These are phyloP conservation scores for Gnathonemus echidnorhynchus DNA, from an alignment of 2,113 vertebrate species.

Conservation along the genomic window DNA sequence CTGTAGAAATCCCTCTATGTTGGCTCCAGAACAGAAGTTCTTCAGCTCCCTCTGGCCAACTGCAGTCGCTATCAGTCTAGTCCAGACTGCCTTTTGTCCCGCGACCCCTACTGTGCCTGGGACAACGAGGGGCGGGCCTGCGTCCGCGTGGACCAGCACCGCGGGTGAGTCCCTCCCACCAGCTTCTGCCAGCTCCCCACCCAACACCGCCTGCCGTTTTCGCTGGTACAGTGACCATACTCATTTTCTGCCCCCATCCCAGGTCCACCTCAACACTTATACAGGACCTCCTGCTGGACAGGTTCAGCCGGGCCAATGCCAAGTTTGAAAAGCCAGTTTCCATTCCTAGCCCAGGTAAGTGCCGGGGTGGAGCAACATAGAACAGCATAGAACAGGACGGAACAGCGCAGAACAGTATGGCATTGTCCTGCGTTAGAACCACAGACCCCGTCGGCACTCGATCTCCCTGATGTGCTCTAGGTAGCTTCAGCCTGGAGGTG, in stretches of 20 bases:
- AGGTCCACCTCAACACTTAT: conserved; percentile 64
- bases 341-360: conserved; percentile 66
- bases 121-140: conserved; percentile 76
- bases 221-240: conserved; percentile 18
- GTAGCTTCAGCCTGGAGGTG: not conserved
- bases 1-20: conserved; percentile 82
- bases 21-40: conserved; percentile 78
- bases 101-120: conserved; percentile 94
- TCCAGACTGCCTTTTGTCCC: conserved; percentile 81
- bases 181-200: not conserved
- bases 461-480: not conserved
- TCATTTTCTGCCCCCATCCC: conserved; percentile 24
- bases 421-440: not conserved
- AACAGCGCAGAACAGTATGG: not conserved
- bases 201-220: not conserved
- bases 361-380: conserved; percentile 22
- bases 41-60: conserved; percentile 82
- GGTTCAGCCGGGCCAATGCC: conserved; percentile 59
- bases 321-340: conserved; percentile 65
- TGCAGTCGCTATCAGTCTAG: conserved; percentile 83
- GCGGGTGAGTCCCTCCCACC: conserved; percentile 58
- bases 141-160: conserved; percentile 63
- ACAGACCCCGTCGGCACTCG: not conserved
- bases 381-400: conserved; percentile 22
- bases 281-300: conserved; percentile 65